Base-by-base conservation (phyloP, 2,113 vertebrate genomes). In the Carassius gibelio region DNA sequence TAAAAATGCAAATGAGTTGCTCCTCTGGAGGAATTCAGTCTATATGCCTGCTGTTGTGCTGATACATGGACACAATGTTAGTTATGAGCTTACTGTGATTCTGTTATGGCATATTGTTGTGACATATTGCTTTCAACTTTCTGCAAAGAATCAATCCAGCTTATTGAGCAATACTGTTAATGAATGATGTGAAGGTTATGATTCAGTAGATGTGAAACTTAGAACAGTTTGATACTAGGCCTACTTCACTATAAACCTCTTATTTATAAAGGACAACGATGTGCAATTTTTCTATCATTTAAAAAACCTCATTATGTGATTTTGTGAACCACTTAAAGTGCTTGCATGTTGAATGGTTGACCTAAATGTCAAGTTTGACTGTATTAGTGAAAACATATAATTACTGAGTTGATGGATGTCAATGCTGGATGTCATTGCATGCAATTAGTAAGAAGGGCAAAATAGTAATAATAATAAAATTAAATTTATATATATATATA, bases 1-100 rank as follows among this genome's bases (percentile, higher is more conserved):
- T 86, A 86, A 82, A 86, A 86, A 74, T 86, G 78, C 71, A 86
- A 86, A 86, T 86, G 26, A 62, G 13, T 66, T 8, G 19, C 26
- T 64, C 68, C 45, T 81, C 42, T 17, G 42, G 19, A 86, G 52
- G 50, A 78, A 50, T 74, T 42, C 8, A 61, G 68, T 80, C 68
- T 48, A 17, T 74, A 21, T 26, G 45, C 52, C 52, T 48, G 17
- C 42, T 30, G 23, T 38, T n/a, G 55, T 0, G 11, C 77, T 80
- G 66, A 81, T 62, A 45, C 84, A 80, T 23, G 68, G 50, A 36
- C 64, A 59, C 75, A 72, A 55, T 26, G 50, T 78, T 42, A 69
- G 62, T 69, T 42, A 62, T 55, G 23, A 45, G 38, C 77, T 75
- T 17, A 23, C 21, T 52, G 23, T 62, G 26, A 71, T 68, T 74